These are phyloP conservation scores for Herminia tarsipennalis DNA, from an alignment of 2,888 invertebrate genomes.

Conservation along the genomic window DNA sequence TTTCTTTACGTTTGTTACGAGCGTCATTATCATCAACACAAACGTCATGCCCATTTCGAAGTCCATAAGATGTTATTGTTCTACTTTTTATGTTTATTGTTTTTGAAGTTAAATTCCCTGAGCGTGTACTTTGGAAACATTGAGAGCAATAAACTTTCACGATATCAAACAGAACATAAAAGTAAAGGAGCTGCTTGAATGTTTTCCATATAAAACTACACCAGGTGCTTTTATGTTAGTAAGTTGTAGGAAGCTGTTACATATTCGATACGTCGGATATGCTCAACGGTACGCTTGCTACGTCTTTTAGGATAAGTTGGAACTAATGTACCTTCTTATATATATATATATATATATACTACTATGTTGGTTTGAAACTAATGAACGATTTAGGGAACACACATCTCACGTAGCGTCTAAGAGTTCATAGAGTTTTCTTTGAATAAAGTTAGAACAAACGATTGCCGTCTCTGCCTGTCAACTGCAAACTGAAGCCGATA, in stretches of 20 bases:
- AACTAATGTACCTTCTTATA: neutral
- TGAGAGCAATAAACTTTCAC: constrained; percentile 39
- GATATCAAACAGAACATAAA: constrained; percentile 29
- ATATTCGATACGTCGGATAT: constrained; percentile 8
- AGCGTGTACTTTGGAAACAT: constrained; percentile 28
- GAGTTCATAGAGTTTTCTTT: too few species aligned
- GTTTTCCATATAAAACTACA: constrained; percentile 18
- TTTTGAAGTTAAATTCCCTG: constrained; percentile 29
- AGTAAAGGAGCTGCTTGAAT: constrained; percentile 25
- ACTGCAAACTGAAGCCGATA: too few species aligned
- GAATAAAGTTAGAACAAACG: too few species aligned
- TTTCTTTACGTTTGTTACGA: constrained; percentile 21
- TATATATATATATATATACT: too few species aligned
- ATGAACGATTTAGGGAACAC: too few species aligned
- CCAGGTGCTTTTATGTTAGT: constrained; percentile 6
- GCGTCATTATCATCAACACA: constrained; percentile 24
- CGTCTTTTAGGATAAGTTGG: neutral
- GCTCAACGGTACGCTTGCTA: neutral
- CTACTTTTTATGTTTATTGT: constrained; percentile 44
- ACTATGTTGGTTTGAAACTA: too few species aligned
- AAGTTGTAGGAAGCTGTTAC: constrained; percentile 4
- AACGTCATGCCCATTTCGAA: constrained; percentile 31
- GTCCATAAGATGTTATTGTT: constrained; percentile 42
- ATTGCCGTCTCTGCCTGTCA: too few species aligned
- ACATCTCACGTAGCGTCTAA: too few species aligned